Evolutionary conservation across 2,113 vertebrate genomes (phyloP).

Genomic region (Megaceryle torquata): DNA sequence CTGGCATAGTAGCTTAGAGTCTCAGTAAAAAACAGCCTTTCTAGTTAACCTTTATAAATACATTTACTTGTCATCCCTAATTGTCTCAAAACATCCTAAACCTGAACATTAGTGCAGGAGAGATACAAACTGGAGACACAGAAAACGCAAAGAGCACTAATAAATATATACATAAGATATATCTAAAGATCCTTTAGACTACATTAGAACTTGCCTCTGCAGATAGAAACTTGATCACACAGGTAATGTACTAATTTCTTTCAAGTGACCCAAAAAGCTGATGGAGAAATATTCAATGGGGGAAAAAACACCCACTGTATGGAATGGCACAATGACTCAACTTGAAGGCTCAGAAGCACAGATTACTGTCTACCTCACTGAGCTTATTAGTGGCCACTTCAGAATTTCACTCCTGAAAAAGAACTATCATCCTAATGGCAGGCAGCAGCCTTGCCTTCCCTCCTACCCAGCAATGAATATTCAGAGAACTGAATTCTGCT

Average conservation of each 20-base stretch:
- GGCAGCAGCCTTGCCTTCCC: background rate
- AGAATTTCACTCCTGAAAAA: background rate
- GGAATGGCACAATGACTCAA: background rate
- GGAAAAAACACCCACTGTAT: background rate
- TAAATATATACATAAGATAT: accelerated
- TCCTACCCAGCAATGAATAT: background rate
- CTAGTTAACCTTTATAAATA: background rate
- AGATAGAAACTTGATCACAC: background rate
- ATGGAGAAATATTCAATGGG: background rate
- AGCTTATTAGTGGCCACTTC: background rate
- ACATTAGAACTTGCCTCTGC: background rate
- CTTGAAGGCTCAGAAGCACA: background rate
- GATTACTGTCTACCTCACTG: background rate
- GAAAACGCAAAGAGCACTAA: background rate
- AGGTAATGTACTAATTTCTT: background rate
- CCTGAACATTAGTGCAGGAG: background rate
- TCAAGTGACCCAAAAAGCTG: background rate
- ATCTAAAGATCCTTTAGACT: background rate
- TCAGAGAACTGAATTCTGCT: background rate
- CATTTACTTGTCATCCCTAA: background rate
- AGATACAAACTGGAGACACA: background rate
- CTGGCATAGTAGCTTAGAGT: background rate
- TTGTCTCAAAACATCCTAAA: background rate
- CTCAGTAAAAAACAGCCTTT: background rate
- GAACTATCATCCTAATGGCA: accelerated